Evolutionary conservation across 2,888 invertebrate species (phyloP).

Genomic region (Adelognathus sp.): DNA sequence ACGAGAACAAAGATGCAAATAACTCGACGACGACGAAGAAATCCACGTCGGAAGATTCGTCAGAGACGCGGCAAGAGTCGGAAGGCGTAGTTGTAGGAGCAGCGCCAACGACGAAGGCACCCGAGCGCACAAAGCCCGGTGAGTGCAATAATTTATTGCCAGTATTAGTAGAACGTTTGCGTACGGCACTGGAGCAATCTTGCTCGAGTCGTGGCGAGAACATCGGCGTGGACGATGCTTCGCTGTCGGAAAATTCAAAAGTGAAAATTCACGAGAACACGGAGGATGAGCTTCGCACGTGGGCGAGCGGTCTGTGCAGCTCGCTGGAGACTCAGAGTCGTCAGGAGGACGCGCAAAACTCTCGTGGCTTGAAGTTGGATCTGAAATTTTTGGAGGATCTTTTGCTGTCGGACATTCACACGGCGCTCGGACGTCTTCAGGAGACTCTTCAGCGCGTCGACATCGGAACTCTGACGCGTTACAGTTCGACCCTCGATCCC

Average conservation of each 20-base stretch:
- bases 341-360: slow-evolving; percentile 17
- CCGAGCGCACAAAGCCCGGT: slow-evolving; percentile 82
- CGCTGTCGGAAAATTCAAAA: slow-evolving; percentile 84
- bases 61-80: slow-evolving; percentile 73
- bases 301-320: slow-evolving; percentile 71
- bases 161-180: slow-evolving; percentile 81
- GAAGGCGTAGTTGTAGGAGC: slow-evolving; percentile 50
- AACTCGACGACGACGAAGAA: slow-evolving; percentile 23
- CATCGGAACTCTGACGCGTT: slow-evolving; percentile 82
- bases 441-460: slow-evolving; percentile 85
- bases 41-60: slow-evolving; percentile 29
- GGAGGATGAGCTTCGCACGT: slow-evolving; percentile 86
- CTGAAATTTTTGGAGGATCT: slow-evolving; percentile 83
- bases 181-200: slow-evolving; percentile 78
- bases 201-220: slow-evolving; percentile 67
- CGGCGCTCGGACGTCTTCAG: slow-evolving; percentile 89
- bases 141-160: slow-evolving; percentile 81
- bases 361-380: slow-evolving; percentile 73
- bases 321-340: slow-evolving; percentile 60
- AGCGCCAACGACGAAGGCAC: slow-evolving; percentile 80
- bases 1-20: slow-evolving; percentile 12
- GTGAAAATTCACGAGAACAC: too few relatives aligned
- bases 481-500: slow-evolving; percentile 82
- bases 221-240: slow-evolving; percentile 61
- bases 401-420: slow-evolving; percentile 89